Conservation (phyloP, 2,113 vertebrate species). For the Osmerus mordax region DNA sequence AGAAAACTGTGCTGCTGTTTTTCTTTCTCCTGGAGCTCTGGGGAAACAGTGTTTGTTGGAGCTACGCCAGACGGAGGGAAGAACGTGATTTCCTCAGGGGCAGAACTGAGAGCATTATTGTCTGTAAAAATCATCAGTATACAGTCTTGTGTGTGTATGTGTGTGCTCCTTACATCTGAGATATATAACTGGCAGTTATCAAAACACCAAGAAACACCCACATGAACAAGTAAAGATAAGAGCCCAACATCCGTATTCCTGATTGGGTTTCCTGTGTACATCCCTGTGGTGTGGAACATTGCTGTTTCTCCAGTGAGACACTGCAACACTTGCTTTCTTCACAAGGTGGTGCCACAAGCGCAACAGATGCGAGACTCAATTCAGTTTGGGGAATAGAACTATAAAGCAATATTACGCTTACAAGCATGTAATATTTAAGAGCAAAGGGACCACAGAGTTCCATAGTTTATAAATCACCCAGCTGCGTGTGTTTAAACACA, state of each 20-base stretch:
- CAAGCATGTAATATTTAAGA: conserved; percentile 50
- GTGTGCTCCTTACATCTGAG: background rate
- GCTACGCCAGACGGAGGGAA: conserved; percentile 40
- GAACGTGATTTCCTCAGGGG: conserved; percentile 49
- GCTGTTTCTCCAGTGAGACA: conserved; percentile 9
- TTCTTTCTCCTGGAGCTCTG: conserved; percentile 41
- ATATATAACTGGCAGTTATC: too few species aligned
- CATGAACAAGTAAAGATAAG: too few species aligned
- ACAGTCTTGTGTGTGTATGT: background rate
- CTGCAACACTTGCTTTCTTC: conserved; percentile 63
- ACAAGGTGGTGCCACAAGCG: conserved; percentile 73
- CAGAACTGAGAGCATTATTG: conserved; percentile 44
- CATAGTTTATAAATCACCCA: conserved; percentile 46
- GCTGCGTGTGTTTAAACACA: conserved; percentile 37
- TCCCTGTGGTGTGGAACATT: too few species aligned
- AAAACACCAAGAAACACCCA: too few species aligned
- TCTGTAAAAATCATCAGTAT: conserved; percentile 49
- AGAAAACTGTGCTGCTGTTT: conserved; percentile 54
- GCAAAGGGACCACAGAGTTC: conserved; percentile 37
- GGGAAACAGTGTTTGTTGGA: conserved; percentile 56
- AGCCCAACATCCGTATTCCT: too few species aligned
- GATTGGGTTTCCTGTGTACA: too few species aligned
- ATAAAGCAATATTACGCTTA: conserved; percentile 49
- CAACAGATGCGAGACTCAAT: conserved; percentile 39
- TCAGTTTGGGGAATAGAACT: conserved; percentile 22